A percentile compares a stretch with the other conserved stretches of the same genome.
phyloP scores from a whole-genome alignment of 2,888 invertebrate species.

The Agrotis segetum region DNA sequence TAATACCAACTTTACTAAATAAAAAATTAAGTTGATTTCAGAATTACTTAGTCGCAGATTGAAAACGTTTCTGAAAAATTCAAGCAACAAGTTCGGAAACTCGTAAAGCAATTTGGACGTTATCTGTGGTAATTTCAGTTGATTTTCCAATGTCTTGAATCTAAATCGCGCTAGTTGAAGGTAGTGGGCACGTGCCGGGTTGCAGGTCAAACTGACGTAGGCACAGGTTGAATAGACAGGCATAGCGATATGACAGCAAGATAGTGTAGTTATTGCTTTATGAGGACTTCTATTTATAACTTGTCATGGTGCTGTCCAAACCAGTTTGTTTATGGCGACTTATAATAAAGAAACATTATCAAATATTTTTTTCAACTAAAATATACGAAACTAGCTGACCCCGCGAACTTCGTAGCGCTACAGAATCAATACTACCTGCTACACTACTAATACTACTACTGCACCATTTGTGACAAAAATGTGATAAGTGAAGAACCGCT shows the following conservation, averaged over 20 bases:
- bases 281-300: constrained; percentile 2
- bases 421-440: too few species aligned
- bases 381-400: too few species aligned
- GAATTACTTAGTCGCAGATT: background rate
- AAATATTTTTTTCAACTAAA: too few species aligned
- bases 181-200: constrained; percentile 20
- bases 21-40: background rate
- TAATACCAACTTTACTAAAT: background rate
- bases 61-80: background rate
- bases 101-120: background rate
- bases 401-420: too few species aligned
- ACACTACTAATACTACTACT: too few species aligned
- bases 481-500: too few species aligned
- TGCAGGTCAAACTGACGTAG: constrained; percentile 24
- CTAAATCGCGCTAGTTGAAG: background rate
- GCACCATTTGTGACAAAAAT: too few species aligned
- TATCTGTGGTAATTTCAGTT: background rate
- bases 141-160: background rate
- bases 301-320: constrained; percentile 10
- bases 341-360: background rate
- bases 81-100: background rate
- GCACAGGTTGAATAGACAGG: constrained; percentile 1
- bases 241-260: background rate
- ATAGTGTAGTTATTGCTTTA: constrained; percentile 8
- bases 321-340: constrained; percentile 1